A percentile compares a stretch with the other conserved stretches of the same genome.
Evolutionary conservation across 2,888 invertebrate genomes (phyloP).

Genomic region (Tachina fera): DNA sequence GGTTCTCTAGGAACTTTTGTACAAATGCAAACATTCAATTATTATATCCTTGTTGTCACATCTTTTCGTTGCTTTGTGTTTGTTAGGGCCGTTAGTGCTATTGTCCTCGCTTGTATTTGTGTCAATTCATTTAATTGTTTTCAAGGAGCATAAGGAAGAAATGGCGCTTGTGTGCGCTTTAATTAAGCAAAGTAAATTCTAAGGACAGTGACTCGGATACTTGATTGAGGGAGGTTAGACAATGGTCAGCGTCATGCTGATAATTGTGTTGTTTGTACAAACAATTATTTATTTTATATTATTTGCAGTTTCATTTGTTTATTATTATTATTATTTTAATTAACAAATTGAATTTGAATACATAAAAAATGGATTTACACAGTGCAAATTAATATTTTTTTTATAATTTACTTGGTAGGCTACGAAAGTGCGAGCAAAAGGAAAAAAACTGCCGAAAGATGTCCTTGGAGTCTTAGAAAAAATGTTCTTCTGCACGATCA

Average conservation of each 20-base stretch:
- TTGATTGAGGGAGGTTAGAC: not conserved
- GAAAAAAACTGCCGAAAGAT: not conserved
- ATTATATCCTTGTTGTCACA: conserved; percentile 24
- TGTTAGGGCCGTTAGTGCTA: not conserved
- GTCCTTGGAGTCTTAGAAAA: not conserved
- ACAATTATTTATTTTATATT: conserved; percentile 29
- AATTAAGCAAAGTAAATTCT: conserved; percentile 53
- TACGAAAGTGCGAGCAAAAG: not conserved
- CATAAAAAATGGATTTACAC: conserved; percentile 9
- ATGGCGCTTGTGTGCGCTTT: conserved; percentile 42
- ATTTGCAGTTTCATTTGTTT: conserved; percentile 16
- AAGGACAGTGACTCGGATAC: conserved; percentile 20
- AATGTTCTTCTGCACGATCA: no score
- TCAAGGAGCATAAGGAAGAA: conserved; percentile 24
- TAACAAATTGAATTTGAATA: conserved; percentile 46
- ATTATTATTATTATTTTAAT: conserved; percentile 33
- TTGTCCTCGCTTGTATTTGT: conserved; percentile 8
- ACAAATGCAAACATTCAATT: conserved; percentile 13
- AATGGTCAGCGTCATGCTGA: not conserved
- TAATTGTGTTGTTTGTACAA: not conserved
- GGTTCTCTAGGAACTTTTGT: conserved; percentile 6
- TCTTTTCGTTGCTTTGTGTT: conserved; percentile 21
- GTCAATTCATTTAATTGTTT: conserved; percentile 33
- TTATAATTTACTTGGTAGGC: not conserved
- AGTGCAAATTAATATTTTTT: not conserved